phyloP scores from a whole-genome alignment of 2,113 vertebrate species.

The Sitta europaea region DNA sequence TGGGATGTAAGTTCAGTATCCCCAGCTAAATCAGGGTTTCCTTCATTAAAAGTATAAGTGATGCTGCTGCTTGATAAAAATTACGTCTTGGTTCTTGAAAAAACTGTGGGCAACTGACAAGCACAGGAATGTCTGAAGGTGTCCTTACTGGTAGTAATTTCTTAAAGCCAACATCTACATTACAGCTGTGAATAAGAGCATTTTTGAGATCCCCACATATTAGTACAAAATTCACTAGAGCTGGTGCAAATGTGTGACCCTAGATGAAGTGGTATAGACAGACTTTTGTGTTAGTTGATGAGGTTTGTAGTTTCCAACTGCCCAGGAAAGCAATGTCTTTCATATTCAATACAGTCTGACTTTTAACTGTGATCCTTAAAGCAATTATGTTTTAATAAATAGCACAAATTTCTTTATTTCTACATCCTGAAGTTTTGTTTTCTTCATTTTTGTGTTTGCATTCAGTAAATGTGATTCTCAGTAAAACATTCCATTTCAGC shows the following conservation, averaged over 20 bases:
- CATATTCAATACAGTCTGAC: not conserved
- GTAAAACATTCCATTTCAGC: not conserved
- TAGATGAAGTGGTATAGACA: not conserved
- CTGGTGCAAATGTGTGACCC: not conserved
- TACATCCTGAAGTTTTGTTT: not conserved
- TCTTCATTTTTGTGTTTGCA: not conserved
- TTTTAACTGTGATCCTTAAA: slow-evolving; percentile 26
- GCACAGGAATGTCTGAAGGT: not conserved
- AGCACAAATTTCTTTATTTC: slow-evolving; percentile 20
- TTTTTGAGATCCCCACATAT: not conserved
- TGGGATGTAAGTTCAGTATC: not conserved
- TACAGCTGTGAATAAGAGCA: not conserved
- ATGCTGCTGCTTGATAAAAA: not conserved
- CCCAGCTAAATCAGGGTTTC: not conserved
- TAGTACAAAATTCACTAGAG: not conserved
- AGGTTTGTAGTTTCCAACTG: not conserved
- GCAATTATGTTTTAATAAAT: slow-evolving; percentile 48
- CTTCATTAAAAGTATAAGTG: not conserved
- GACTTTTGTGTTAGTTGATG: not conserved
- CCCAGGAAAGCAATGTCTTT: not conserved
- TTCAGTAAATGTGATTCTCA: not conserved
- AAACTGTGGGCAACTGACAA: not conserved
- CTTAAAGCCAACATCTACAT: not conserved
- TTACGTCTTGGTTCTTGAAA: not conserved
- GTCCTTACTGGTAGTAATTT: not conserved